Percentiles rank a stretch among this genome's conserved stretches.
Conservation (phyloP, 37 sponge, comb jelly and placozoan species). For the Geodia barretti region DNA sequence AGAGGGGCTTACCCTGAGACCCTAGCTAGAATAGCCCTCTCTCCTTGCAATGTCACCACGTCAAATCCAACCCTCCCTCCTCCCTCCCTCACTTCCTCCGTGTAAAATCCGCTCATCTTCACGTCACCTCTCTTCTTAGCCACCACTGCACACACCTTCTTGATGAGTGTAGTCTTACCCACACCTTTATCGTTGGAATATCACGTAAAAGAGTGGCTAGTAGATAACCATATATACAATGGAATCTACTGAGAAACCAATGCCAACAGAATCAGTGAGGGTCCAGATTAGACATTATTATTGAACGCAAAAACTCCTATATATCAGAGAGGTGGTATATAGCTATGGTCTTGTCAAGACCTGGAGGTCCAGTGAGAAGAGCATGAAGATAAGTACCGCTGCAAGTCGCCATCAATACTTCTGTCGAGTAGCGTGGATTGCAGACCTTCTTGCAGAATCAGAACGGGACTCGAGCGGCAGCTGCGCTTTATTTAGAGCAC, state of each 20-base stretch:
- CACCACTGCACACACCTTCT: slow-evolving; percentile 20
- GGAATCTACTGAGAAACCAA: too few relatives aligned
- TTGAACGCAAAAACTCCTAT: too few relatives aligned
- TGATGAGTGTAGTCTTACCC: slow-evolving; percentile 70
- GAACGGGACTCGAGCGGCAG: not conserved
- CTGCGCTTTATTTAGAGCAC: not conserved
- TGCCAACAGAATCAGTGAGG: too few relatives aligned
- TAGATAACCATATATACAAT: not conserved
- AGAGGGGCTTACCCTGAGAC: slow-evolving; percentile 10
- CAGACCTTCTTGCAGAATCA: not conserved
- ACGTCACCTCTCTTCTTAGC: slow-evolving; percentile 18
- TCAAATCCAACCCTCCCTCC: slow-evolving; percentile 61
- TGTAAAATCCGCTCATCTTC: slow-evolving; percentile 45
- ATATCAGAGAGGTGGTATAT: too few relatives aligned
- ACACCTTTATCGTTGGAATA: slow-evolving; percentile 63
- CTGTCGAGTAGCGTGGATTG: not conserved
- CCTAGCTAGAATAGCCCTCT: slow-evolving; percentile 63
- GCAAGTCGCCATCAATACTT: not conserved
- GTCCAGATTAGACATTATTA: too few relatives aligned
- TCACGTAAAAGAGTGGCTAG: not conserved
- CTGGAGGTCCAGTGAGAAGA: slow-evolving; percentile 2
- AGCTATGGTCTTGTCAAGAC: too few relatives aligned
- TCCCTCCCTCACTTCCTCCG: slow-evolving; percentile 49
- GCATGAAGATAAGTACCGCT: slow-evolving; percentile 17
- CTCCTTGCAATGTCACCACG: slow-evolving; percentile 60